These are phyloP conservation scores for Metridium senile DNA, from an alignment of 92 coral and sea anemone species.

Conservation along the genomic window DNA sequence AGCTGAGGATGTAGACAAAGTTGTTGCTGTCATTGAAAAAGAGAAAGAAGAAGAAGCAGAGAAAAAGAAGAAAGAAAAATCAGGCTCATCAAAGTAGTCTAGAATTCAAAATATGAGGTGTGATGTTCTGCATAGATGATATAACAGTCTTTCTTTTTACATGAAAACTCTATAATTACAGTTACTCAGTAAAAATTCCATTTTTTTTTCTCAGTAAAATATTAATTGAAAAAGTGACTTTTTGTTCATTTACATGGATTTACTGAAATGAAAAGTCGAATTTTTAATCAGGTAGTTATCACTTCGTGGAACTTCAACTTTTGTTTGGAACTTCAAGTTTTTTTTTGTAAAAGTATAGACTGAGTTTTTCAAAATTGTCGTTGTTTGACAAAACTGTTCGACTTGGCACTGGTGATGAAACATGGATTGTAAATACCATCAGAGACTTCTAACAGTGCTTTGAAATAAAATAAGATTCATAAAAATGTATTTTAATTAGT, in stretches of 20 bases:
- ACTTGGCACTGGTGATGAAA: neutral
- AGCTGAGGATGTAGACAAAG: constrained; percentile 86
- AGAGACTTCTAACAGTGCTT: neutral
- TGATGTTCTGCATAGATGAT: neutral
- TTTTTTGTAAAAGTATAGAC: neutral
- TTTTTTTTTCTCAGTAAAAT: neutral
- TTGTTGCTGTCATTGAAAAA: constrained; percentile 93
- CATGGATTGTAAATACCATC: constrained; percentile 12
- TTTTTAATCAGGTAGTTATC: no score
- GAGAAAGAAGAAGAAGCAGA: constrained; percentile 98
- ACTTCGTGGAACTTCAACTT: no score
- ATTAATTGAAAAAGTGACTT: no score
- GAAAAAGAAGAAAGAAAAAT: constrained; percentile 85
- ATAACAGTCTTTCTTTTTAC: neutral
- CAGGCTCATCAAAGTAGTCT: constrained; percentile 70
- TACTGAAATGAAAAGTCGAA: no score
- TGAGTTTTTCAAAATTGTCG: neutral
- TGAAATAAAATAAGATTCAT: neutral
- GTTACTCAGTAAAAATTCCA: neutral
- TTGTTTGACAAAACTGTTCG: neutral
- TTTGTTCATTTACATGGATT: no score
- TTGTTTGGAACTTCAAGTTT: no score
- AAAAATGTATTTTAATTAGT: no score
- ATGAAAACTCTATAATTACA: neutral
- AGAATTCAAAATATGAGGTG: neutral